phyloP scores from a whole-genome alignment of 2,888 invertebrate species.

The Carpatolechia fugitivella region DNA sequence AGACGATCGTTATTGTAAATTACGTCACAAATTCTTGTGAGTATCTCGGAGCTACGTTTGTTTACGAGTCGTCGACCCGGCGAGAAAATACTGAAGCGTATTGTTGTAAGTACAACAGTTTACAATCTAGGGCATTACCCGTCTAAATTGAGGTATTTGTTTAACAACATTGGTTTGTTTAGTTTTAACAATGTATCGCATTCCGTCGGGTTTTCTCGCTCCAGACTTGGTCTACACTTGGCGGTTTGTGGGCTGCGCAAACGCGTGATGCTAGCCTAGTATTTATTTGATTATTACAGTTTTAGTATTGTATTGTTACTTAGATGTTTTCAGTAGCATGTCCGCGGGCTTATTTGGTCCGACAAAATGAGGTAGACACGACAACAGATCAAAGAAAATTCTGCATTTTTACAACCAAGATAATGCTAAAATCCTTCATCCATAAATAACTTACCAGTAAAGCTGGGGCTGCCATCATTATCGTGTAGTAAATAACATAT shows the following conservation, averaged over 20 bases:
- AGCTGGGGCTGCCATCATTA: too few relatives aligned
- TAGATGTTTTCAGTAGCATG: too few relatives aligned
- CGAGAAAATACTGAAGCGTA: conserved; percentile 61
- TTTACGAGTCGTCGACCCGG: conserved; percentile 68
- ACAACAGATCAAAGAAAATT: too few relatives aligned
- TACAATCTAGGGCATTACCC: conserved; percentile 73
- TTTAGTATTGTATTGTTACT: not conserved
- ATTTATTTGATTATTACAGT: not conserved
- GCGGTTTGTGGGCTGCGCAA: not conserved
- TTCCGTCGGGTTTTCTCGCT: conserved; percentile 44
- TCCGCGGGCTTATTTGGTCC: too few relatives aligned
- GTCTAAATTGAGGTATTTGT: conserved; percentile 64
- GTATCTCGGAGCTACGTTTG: conserved; percentile 39
- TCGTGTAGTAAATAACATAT: too few relatives aligned
- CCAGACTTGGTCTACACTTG: conserved; percentile 5
- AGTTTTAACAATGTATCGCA: conserved; percentile 57
- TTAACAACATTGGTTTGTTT: conserved; percentile 61
- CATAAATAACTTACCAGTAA: too few relatives aligned
- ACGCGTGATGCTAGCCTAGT: not conserved
- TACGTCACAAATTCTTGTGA: conserved; percentile 9
- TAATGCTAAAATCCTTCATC: too few relatives aligned
- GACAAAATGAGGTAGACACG: too few relatives aligned
- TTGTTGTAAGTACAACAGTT: conserved; percentile 62
- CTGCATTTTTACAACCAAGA: too few relatives aligned
- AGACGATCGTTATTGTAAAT: conserved; percentile 11